Evolutionary conservation across 2,888 invertebrate species (phyloP), one percentile per base, ranked within the genome.

Genomic region (Pyralis farinalis): DNA sequence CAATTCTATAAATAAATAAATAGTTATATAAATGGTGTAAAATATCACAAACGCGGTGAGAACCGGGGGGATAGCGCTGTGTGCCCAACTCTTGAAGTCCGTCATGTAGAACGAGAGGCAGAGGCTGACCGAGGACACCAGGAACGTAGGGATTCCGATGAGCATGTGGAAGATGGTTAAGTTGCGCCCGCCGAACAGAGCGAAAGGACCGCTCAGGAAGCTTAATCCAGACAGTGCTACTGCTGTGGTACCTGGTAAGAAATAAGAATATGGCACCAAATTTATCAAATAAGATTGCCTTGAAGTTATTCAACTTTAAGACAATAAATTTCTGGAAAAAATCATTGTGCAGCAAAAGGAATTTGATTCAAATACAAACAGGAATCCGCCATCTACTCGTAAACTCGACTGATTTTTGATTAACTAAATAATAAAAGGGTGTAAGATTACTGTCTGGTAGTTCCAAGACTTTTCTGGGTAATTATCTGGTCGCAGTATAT

Each of bases 61-160:
- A 27, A 70, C 38, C 34, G 42, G 47, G 1, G 49, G 35, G 1
- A 65, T 38, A 12, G 41, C 8, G 1, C 32, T 9, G 6, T 51
- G 48, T 9, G 63, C 55, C 69, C 68, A 76, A 2, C 38, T 38
- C 25, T 31, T 50, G 39, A 78, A 79, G 0, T 49, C 40, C 0
- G 46, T 7, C 7, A 44, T 53, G 8, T 51, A 34, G 10, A 72
- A 16, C 0, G 71, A 72, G 1, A 53, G 54, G 27, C 60, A 59
- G 2, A 76, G 34, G 40, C 68, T 61, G 7, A 74, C 12, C 3
- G 71, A 62, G 12, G 78, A 70, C 44, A 55, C 11, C 2, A 68
- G 11, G 41, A 76, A 77, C 1, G 76, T 53, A 4, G 55, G 43
- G 22, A 75, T 53, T n/a, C 75, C 79, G 22, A 70, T 45, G 4